Conservation (phyloP, 2,888 invertebrate genomes). For the Sicus ferrugineus region DNA sequence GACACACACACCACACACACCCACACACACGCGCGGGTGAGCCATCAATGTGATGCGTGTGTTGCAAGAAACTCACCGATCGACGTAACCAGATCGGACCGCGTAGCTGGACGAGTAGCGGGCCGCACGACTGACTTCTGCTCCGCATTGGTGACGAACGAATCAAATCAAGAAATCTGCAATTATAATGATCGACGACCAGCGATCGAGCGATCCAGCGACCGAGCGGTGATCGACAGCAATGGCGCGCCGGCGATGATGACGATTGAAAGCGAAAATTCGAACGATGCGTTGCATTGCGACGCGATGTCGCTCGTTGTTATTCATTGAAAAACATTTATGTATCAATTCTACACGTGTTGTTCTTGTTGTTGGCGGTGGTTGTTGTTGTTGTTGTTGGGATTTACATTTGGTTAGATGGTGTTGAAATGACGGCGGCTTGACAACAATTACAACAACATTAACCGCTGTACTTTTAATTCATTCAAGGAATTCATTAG, state of each 20-base stretch:
- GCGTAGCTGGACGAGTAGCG: background rate
- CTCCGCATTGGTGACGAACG: constrained; percentile 19
- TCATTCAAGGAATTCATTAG: constrained; percentile 1
- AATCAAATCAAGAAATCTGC: constrained; percentile 30
- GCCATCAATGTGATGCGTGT: background rate
- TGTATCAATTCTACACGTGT: background rate
- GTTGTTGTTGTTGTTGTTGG: too few species aligned
- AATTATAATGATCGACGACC: constrained; percentile 27
- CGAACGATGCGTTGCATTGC: background rate
- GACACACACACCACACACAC: background rate
- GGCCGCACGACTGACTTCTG: background rate
- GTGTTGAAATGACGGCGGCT: background rate
- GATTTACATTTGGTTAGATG: too few species aligned
- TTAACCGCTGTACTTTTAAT: background rate
- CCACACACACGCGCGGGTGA: background rate
- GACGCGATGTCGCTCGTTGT: background rate
- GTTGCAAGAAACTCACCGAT: background rate
- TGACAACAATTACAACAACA: constrained; percentile 13
- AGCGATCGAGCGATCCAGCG: background rate
- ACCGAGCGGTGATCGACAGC: background rate
- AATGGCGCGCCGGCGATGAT: background rate
- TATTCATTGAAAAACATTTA: constrained; percentile 14
- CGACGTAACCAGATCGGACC: background rate
- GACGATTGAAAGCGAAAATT: constrained; percentile 28
- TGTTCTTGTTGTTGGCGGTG: too few species aligned